Conservation (phyloP, 2,113 vertebrate species). For the Caloenas nicobarica region DNA sequence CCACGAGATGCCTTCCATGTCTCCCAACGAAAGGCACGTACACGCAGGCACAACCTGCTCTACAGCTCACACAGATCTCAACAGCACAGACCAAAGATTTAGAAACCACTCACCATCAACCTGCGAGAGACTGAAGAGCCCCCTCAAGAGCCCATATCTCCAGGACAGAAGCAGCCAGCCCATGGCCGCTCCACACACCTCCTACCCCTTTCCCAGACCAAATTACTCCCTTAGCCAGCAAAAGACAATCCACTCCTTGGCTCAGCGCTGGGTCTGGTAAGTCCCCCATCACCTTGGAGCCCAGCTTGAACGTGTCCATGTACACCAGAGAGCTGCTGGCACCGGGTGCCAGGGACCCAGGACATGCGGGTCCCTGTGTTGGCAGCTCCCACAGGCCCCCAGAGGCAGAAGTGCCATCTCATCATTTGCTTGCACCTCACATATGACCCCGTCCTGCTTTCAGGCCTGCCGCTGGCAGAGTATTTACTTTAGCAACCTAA, state of each 20-base stretch:
- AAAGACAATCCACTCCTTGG: neutral
- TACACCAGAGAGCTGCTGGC: neutral
- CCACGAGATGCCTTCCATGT: rapidly evolving
- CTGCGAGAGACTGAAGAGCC: neutral
- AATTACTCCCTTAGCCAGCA: neutral
- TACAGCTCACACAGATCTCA: neutral
- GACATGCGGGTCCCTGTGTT: rapidly evolving
- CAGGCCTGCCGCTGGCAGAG: slow-evolving; percentile 32
- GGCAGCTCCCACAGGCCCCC: neutral
- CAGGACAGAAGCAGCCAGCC: neutral
- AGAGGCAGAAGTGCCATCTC: neutral
- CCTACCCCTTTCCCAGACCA: neutral
- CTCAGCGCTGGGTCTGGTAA: neutral
- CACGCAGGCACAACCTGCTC: neutral
- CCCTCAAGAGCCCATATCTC: neutral
- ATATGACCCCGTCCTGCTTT: neutral
- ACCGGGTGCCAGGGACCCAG: rapidly evolving
- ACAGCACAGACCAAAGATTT: neutral
- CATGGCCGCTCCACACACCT: neutral
- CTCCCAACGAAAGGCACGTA: neutral
- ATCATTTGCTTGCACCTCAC: slow-evolving; percentile 6
- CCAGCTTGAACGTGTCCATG: neutral
- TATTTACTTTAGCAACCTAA: slow-evolving; percentile 69
- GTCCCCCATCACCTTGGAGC: neutral
- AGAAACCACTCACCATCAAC: neutral